Conservation (phyloP, 2,113 vertebrate genomes). For the Todiramphus chloris region DNA sequence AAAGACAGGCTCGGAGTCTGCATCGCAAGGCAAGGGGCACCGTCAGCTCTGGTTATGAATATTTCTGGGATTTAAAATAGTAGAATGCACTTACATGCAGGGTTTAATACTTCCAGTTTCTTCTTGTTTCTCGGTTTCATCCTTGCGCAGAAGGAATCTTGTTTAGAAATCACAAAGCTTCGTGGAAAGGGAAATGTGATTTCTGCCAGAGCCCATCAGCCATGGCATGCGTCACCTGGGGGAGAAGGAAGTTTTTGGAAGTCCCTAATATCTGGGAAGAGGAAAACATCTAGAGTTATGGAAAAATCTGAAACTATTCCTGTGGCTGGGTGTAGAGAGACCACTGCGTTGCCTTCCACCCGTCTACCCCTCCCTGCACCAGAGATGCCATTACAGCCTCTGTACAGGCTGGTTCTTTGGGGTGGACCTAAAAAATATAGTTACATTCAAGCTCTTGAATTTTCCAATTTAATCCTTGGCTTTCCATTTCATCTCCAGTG, state of each 20-base stretch:
- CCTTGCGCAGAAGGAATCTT: background rate
- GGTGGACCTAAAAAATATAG: background rate
- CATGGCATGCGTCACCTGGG: accelerated
- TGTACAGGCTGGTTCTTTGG: background rate
- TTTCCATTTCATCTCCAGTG: background rate
- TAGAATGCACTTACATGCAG: background rate
- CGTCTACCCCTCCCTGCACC: accelerated
- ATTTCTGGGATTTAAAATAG: background rate
- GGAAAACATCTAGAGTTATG: background rate
- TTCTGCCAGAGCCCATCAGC: accelerated
- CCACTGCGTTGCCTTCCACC: background rate
- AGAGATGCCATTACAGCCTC: accelerated
- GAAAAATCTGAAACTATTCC: background rate
- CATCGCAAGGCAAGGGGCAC: background rate
- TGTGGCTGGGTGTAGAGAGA: accelerated
- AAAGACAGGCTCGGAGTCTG: background rate
- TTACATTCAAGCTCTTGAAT: background rate
- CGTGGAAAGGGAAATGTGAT: accelerated
- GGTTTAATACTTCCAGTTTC: background rate
- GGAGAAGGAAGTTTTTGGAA: background rate
- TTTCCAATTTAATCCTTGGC: background rate
- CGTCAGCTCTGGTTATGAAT: accelerated
- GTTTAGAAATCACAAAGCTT: background rate
- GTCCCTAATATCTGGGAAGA: background rate
- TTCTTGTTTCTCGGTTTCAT: background rate